Conservation (phyloP, 2,113 vertebrate genomes). For the Coturnix japonica region DNA sequence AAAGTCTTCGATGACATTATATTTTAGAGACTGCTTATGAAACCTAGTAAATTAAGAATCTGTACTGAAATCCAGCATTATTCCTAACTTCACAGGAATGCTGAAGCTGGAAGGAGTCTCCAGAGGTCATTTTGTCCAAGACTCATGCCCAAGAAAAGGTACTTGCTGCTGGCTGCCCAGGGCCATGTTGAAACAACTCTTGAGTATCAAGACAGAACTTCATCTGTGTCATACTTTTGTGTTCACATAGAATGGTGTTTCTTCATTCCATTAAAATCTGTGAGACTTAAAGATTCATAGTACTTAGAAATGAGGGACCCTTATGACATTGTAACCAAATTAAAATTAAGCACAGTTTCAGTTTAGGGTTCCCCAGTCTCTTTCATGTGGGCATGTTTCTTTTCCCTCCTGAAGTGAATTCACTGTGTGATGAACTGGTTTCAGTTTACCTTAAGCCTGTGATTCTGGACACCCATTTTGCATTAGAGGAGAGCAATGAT, state of each 20-base stretch:
- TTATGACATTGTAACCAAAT: background rate
- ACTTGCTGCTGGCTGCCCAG: background rate
- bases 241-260: rapidly evolving
- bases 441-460: background rate
- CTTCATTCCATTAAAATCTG: background rate
- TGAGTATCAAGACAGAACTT: rapidly evolving
- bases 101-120: rapidly evolving
- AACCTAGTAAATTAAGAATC: background rate
- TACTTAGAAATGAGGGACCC: background rate
- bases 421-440: background rate
- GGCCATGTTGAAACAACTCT: background rate
- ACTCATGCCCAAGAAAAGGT: background rate
- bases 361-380: background rate
- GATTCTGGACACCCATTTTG: background rate
- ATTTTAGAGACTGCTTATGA: background rate
- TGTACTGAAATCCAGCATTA: background rate
- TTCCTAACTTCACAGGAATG: background rate
- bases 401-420: background rate
- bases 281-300: background rate
- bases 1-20: background rate
- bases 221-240: background rate
- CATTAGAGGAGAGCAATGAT: background rate
- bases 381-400: background rate
- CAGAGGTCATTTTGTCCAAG: background rate
- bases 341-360: background rate